Base-by-base conservation (phyloP, 2,888 invertebrate genomes). In the Notodonta dromedarius region DNA sequence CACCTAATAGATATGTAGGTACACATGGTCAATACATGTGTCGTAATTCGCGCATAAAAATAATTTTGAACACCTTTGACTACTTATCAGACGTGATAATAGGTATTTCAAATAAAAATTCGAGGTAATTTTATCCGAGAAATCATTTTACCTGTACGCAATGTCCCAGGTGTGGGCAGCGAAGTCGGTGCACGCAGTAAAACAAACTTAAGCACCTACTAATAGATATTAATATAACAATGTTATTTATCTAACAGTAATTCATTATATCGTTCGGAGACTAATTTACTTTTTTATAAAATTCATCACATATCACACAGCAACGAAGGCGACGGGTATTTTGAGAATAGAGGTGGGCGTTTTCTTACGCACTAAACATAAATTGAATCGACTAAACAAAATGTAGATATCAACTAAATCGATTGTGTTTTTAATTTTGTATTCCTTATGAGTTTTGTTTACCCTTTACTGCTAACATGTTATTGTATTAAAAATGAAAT, bases 311-410 rank as follows among this genome's bases (percentile, higher is more conserved):
- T 39, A 55, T 52, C 62, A 39, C 62, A 62, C 14, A 50, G 50
- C 50, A 50, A 60, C 62, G 54, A 59, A 48, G 55, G 55, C 52
- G 14, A 62, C 73, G 66, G 65, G 65, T 63, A 69, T 66, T 50
- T 73, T 48, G 68, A 53, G 54, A 66, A 62, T 70, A 74, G 73
- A 65, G 73, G 8, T 72, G 73, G 1, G 50, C 50, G 4, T 8
- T 42, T 13, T 9, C 5, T 0, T 11, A 16, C n/a, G 9, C 52
- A 39, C 24, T 46, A 6, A 39, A 24, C 6, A n/a, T 16, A 1
- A 4, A 42, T n/a, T 14, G 14, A 32, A 58, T 63, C 63, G 63
- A 63, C 60, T 63, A 57, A 58, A 58, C 16, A 48, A 32, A 14
- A n/a, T 35, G 13, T 2, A 44, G 5, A 0, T 5, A 32, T 35